Base-by-base conservation (phyloP, 2,797 vertebrate genomes). In the Ispidina picta region DNA sequence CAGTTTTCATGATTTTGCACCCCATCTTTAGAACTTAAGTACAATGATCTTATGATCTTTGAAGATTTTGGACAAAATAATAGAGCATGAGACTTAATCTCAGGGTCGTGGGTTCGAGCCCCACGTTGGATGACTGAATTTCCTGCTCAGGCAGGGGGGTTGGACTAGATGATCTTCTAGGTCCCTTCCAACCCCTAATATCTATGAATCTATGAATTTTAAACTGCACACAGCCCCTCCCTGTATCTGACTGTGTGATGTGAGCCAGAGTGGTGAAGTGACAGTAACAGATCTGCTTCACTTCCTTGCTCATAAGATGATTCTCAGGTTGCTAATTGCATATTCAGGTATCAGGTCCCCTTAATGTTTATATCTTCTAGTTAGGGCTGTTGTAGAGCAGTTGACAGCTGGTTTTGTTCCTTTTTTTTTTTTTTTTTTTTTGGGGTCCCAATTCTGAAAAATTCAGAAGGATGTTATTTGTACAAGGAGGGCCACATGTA, bases 261-360 rank as follows among this genome's bases (percentile, higher is more conserved):
- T 8, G 16, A 25, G 26, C 8, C 39, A 28, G 15, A 31, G 12
- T 13, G 29, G 26, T 52, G 16, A 12, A 65, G 44, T n/a, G 35
- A 18, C 60, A 25, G 16, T 17, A 18, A 8, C n/a, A 8, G 41
- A 1, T 5, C 49, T 91, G 22, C 41, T 35, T 56, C 26, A 1
- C 31, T 54, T 54, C 54, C n/a, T 46, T 54, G 22, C 33, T 28
- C 25, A 6, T 26, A 26, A 49, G 48, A 49, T 51, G 25, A 28
- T 51, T 26, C 25, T 51, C 49, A 51, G 49, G 9, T 51, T 51
- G 49, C 23, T 28, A 51, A 51, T 28, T 9, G 14, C 49, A 15
- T 51, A 26, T 46, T 86, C 22, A 0, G 0, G 0, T 28, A 4
- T 35, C 75, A 37, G 48, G 63, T 81, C 48, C 16, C 29, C 6